Percentiles rank a stretch among this genome's conserved stretches.
Conservation (phyloP, 2,888 invertebrate genomes). For the Caenorhabditis macrosperma region DNA sequence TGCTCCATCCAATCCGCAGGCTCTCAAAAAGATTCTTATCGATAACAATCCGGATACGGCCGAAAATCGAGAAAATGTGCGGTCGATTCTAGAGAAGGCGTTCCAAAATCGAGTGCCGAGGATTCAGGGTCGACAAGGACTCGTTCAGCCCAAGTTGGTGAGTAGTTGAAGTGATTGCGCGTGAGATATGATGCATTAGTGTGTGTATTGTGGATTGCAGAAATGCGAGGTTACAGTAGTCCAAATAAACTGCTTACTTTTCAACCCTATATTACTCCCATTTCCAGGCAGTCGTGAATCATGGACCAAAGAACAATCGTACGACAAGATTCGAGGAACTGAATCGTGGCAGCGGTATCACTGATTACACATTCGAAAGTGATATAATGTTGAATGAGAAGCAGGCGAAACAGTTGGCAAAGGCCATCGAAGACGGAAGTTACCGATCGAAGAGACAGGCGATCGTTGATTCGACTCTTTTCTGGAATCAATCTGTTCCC, state of each 20-base stretch:
- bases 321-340: constrained; percentile 28
- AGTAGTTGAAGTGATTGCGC: not conserved
- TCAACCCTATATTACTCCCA: not conserved
- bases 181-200: no score
- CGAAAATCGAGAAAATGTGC: constrained; percentile 41
- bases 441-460: constrained; percentile 54
- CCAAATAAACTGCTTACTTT: not conserved
- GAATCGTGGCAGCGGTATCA: constrained; percentile 21
- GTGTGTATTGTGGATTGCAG: no score
- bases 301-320: constrained; percentile 35
- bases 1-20: constrained; percentile 17
- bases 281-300: constrained; percentile 18
- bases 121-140: constrained; percentile 40
- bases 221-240: not conserved
- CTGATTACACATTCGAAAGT: constrained; percentile 56
- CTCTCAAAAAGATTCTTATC: constrained; percentile 47
- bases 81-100: constrained; percentile 22
- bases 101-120: constrained; percentile 32
- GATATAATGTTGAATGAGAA: constrained; percentile 56
- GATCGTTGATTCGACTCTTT: constrained; percentile 39
- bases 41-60: constrained; percentile 44
- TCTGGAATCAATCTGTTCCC: constrained; percentile 40
- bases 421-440: constrained; percentile 28
- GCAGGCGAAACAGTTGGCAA: constrained; percentile 37
- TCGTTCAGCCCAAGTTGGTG: constrained; percentile 18